Evolutionary conservation across 2,797 vertebrate genomes (phyloP).

Genomic region (Orientallactaga sibirica): DNA sequence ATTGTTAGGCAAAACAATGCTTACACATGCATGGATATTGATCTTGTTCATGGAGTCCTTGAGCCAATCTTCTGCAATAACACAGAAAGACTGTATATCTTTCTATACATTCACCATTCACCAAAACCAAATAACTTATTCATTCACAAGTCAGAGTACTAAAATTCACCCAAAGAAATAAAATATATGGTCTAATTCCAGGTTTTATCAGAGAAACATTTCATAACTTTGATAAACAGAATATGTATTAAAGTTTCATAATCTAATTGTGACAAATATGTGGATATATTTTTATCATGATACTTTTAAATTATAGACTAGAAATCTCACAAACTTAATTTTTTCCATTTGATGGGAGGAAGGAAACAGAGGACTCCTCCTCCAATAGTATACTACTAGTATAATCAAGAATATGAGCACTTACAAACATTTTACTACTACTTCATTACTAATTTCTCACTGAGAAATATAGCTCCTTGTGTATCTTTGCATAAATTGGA

Average conservation of each 20-base stretch:
- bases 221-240: not conserved
- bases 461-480: not conserved
- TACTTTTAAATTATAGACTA: not conserved
- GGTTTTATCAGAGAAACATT: not conserved
- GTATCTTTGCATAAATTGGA: not conserved
- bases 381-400: not conserved
- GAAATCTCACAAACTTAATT: not conserved
- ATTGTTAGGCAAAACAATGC: not conserved
- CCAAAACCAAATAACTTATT: not conserved
- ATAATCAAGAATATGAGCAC: not conserved
- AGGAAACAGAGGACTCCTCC: not conserved
- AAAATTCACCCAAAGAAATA: not conserved
- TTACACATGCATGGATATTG: not conserved
- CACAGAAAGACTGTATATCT: not conserved
- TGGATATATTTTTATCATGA: not conserved
- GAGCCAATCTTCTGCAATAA: not conserved
- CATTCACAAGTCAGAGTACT: not conserved
- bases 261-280: constrained; percentile 11
- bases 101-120: not conserved
- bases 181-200: not conserved
- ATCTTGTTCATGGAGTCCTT: not conserved
- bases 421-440: constrained; percentile 25
- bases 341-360: not conserved
- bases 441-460: not conserved
- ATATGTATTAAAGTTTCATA: not conserved